These are phyloP conservation scores for Endotricha flammealis DNA, from an alignment of 2,888 invertebrate species.

Conservation along the genomic window DNA sequence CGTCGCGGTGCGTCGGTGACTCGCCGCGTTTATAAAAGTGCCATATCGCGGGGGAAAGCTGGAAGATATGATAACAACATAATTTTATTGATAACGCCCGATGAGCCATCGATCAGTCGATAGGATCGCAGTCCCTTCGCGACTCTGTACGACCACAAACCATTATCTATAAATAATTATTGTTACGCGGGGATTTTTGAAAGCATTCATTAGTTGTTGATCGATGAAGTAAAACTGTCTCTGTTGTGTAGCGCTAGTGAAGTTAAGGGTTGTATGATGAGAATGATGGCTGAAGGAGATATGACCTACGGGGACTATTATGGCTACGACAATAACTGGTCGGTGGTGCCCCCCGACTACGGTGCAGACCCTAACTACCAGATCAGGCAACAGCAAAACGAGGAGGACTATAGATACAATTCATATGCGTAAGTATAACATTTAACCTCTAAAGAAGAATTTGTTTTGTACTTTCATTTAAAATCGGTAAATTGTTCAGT, in stretches of 20 bases:
- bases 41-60: constrained; percentile 72
- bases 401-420: constrained; percentile 83
- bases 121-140: constrained; percentile 46
- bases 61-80: constrained; percentile 74
- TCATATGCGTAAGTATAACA: constrained; percentile 77
- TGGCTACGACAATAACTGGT: constrained; percentile 82
- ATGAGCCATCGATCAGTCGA: constrained; percentile 72
- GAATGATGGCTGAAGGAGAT: constrained; percentile 77
- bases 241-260: constrained; percentile 12
- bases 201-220: constrained; percentile 13
- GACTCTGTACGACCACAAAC: constrained; percentile 29
- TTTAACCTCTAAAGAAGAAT: no score
- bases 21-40: constrained; percentile 62
- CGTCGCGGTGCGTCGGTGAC: constrained; percentile 40
- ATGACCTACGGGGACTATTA: constrained; percentile 77
- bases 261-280: constrained; percentile 53
- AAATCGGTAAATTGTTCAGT: no score
- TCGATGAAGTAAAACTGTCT: no score
- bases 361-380: constrained; percentile 70
- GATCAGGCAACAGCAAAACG: constrained; percentile 59
- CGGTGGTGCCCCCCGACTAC: constrained; percentile 84
- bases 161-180: constrained; percentile 32
- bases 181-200: constrained; percentile 31
- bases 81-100: constrained; percentile 72
- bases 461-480: no score